Evolutionary conservation across 2,113 vertebrate genomes (phyloP), one percentile per base, ranked within the genome.

Genomic region (Mellivora capensis): DNA sequence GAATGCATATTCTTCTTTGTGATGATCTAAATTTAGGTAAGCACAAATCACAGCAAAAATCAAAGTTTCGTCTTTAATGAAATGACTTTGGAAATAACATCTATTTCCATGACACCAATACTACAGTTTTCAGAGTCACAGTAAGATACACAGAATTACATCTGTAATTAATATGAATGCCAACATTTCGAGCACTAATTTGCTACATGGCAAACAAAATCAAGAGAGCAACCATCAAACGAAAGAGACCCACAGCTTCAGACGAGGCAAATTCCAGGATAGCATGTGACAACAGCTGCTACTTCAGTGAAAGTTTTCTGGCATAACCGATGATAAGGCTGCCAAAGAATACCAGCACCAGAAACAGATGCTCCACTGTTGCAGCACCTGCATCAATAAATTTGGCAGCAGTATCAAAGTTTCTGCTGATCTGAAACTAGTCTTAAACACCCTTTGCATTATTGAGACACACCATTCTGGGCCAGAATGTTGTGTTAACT

Each of bases 141-240:
- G 98, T 99, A 99, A 99, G 99, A 99, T 98, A 99, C 98, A 99
- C 98, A 99, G 98, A 97, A 98, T 99, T 99, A 99, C 98, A 99
- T 98, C 98, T 76, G 98, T 98, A 99, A 98, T 99, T 99, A 97
- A 98, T 98, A 98, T 99, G 98, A 98, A 98, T 98, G 98, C 99
- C 98, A 98, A 80, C 97, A 98, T 98, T 97, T 97, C 93, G 98
- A 98, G 98, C 97, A 98, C 97, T 97, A 97, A 98, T 98, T 98
- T 95, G 99, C 99, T 99, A 99, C 99, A 99, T 99, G 98, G 99
- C 99, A 98, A 99, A 99, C 87, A 99, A 99, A 98, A 99, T 99
- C 98, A 99, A 99, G 99, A 99, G 99, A 99, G 99, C 99, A 94
- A 99, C 99, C 99, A 99, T 99, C 99, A 99, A 99, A 99, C 99